Percentiles rank a stretch among this genome's conserved stretches.
These are phyloP conservation scores for Trachelus troglodyta DNA, from an alignment of 2,888 invertebrate genomes.

Conservation along the genomic window DNA sequence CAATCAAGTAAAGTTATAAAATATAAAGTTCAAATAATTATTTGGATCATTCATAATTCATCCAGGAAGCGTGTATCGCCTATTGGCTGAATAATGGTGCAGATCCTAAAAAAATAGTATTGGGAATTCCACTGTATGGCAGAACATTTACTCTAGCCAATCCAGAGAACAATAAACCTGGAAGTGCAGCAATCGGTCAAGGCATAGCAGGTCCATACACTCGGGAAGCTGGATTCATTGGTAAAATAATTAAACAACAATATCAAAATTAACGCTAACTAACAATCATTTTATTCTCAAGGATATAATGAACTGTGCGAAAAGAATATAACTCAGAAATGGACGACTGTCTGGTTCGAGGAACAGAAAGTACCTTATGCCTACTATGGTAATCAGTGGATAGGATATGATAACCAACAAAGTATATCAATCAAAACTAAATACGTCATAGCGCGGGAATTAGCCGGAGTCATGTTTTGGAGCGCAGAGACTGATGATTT, in stretches of 20 bases:
- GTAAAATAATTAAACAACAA: constrained; percentile 42
- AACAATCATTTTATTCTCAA: background rate
- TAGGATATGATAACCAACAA: constrained; percentile 45
- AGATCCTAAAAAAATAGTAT: constrained; percentile 72
- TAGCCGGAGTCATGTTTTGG: background rate
- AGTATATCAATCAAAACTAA: background rate
- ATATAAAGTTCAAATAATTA: background rate
- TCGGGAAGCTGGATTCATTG: constrained; percentile 72
- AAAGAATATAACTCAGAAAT: constrained; percentile 35
- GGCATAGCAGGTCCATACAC: constrained; percentile 78
- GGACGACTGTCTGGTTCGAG: constrained; percentile 61
- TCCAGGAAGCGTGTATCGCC: constrained; percentile 67
- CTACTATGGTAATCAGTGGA: constrained; percentile 49
- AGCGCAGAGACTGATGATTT: constrained; percentile 4
- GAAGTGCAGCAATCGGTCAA: constrained; percentile 71
- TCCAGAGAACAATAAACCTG: constrained; percentile 65
- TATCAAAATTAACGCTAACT: background rate
- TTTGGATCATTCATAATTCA: constrained; percentile 23
- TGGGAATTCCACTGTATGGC: constrained; percentile 81
- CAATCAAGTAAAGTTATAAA: background rate
- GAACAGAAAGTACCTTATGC: constrained; percentile 67
- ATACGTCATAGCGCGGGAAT: background rate
- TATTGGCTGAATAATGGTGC: constrained; percentile 72
- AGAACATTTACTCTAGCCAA: constrained; percentile 73
- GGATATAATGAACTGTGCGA: constrained; percentile 75